Evolutionary conservation across 2,113 vertebrate genomes (phyloP), one percentile per base, ranked within the genome.

Genomic region (Nesogale talazaci): DNA sequence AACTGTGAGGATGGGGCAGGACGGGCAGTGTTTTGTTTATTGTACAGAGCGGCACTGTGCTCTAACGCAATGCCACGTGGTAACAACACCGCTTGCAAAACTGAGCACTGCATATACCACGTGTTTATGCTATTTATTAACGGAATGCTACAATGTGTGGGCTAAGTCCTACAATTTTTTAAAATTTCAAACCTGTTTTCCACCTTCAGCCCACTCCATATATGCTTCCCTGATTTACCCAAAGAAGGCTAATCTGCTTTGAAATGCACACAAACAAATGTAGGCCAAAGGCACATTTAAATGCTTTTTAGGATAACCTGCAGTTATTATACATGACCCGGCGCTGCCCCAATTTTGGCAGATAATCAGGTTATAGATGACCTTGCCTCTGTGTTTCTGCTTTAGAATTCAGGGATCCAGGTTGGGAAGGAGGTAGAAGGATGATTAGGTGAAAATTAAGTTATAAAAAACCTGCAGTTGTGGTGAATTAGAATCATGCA

Each of bases 331-430:
- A 83, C 70, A 40, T 87, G 91, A 96, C 69, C 89, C 65, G 85
- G 65, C 1, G 59, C 79, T 90, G 94, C 79, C 94, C 96, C 85
- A 92, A 74, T 95, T 96, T 92, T 92, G 89, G 65, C 34, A 92
- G 94, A 93, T 94, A 93, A 96, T 96, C 93, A 94, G 92, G 93
- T 96, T 93, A 77, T 94, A 80, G 76, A 77, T 94, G 86, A 89
- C 95, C 94, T 91, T 74, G 89, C 82, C 80, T 95, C 52, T 83
- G 22, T 38, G 91, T 89, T 75, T 95, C 89, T 14, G 82, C 78
- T 65, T 86, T 63, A 95, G 87, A 79, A 88, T 27, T 36, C 61
- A 88, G 11, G 42, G 16, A 46, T 67, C 40, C 4, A 40, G 82
- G 63, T 34, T 70, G 72, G 9, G 9, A 14, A 46, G 29, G 86